Conservation (phyloP, 2,888 invertebrate genomes). For the Cryptocheilus praepositus region DNA sequence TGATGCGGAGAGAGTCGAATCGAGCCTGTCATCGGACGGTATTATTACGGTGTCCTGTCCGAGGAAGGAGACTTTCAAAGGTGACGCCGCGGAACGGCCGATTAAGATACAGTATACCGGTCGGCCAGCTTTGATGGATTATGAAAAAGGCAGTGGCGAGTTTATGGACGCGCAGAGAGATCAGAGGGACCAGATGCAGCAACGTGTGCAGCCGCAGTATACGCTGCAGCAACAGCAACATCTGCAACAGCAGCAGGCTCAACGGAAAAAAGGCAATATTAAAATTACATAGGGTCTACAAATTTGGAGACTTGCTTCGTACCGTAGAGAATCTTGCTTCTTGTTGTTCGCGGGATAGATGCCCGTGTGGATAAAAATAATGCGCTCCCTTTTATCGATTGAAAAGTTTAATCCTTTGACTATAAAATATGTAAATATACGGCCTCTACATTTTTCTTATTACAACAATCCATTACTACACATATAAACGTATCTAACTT, state of each 20-base stretch:
- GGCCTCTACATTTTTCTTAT: no score
- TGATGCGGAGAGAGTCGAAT: constrained; percentile 84
- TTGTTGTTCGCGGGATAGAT: no score
- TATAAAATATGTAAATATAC: no score
- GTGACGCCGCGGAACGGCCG: constrained; percentile 40
- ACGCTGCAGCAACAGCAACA: constrained; percentile 4
- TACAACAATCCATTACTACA: no score
- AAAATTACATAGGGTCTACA: background rate
- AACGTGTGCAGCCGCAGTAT: background rate
- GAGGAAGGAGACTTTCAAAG: constrained; percentile 74
- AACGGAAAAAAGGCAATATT: background rate
- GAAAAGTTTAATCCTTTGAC: no score
- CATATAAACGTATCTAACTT: no score
- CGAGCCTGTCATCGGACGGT: constrained; percentile 88
- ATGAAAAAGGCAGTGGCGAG: constrained; percentile 9
- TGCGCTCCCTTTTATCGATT: no score
- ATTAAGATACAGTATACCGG: constrained; percentile 57
- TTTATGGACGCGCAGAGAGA: background rate
- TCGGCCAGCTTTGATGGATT: constrained; percentile 47
- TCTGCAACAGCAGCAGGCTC: constrained; percentile 14
- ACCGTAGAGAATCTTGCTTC: background rate
- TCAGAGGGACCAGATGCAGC: constrained; percentile 11
- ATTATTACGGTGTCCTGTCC: constrained; percentile 86
- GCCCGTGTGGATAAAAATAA: no score
- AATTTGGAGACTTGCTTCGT: no score